Evolutionary conservation across 2,113 vertebrate species (phyloP), one percentile per base, ranked within the genome.

Genomic region (Leucosticte australis): DNA sequence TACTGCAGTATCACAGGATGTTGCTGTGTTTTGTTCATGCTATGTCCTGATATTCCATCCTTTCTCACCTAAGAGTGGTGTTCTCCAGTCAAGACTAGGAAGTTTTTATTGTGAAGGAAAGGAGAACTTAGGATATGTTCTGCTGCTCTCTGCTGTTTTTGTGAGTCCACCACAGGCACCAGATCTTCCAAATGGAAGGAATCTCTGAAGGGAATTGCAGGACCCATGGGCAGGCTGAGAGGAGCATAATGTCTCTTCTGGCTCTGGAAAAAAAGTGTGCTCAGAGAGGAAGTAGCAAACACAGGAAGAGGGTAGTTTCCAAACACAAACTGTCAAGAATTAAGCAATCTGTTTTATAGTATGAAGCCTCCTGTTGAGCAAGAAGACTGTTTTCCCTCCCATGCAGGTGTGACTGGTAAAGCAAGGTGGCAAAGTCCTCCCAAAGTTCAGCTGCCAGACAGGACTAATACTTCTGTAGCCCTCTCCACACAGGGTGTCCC

Each of bases 251-350:
- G 7, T 71, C n/a, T 63, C 44, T 89, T 85, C 57, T 71, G 52
- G 24, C 37, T 74, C 83, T 70, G 41, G 57, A 67, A 49, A 47
- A 89, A 44, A 35, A 19, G 27, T 46, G 37, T 39, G 16, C 78
- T 90, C 49, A 53, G 88, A 92, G 81, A 88, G 93, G 94, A 97
- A 95, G 46, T 60, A 86, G 35, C 39, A 94, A 46, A 64, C 44
- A 28, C 93, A 91, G 88, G 91, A 89, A 88, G 24, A 84, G 71
- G n/a, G 46, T n/a, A 88, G 94, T 52, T 92, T 23, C 64, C 0
- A 21, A 83, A 83, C 33, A 59, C 27, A 62, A 68, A 81, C 76
- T 91, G 86, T 64, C 67, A 88, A 77, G 62, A 83, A 42, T 95
- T 89, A 87, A 88, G 94, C 95, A 95, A 95, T 73, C 71, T 56